A percentile compares a stretch with the other conserved stretches of the same genome.
phyloP scores from a whole-genome alignment of 2,888 invertebrate genomes.

The Sylvicola fuscatus region DNA sequence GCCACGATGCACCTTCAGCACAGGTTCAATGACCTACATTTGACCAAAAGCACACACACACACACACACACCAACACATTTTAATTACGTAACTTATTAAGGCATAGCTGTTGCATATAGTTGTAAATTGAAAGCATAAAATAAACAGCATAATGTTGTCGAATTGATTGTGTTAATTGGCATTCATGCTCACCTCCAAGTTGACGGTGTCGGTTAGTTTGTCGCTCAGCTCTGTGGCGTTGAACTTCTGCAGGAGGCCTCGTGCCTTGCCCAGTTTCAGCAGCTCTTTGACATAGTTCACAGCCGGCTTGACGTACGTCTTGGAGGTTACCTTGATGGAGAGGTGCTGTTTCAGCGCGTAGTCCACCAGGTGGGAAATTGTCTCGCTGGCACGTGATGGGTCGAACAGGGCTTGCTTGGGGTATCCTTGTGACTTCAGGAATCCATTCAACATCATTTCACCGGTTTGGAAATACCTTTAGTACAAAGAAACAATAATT shows the following conservation, averaged over 20 bases:
- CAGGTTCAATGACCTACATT: slow-evolving; percentile 46
- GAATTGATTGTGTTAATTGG: too few relatives aligned
- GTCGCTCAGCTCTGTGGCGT: slow-evolving; percentile 51
- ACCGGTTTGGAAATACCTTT: slow-evolving; percentile 43
- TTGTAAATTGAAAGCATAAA: too few relatives aligned
- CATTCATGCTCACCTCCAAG: slow-evolving; percentile 37
- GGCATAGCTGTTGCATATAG: too few relatives aligned
- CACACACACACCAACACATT: too few relatives aligned
- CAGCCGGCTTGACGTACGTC: slow-evolving; percentile 53
- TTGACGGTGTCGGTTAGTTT: slow-evolving; percentile 61
- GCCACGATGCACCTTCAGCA: slow-evolving; percentile 62
- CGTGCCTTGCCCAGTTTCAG: slow-evolving; percentile 47
- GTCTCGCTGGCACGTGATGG: slow-evolving; percentile 46
- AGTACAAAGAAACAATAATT: slow-evolving; percentile 10
- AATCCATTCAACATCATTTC: slow-evolving; percentile 56
- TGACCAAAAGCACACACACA: background rate
- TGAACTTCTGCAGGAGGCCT: slow-evolving; percentile 40
- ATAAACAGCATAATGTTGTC: too few relatives aligned
- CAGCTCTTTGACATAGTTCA: slow-evolving; percentile 50
- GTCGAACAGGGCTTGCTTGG: slow-evolving; percentile 48
- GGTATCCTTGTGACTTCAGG: slow-evolving; percentile 53
- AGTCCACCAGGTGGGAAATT: slow-evolving; percentile 44
- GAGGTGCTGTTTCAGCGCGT: slow-evolving; percentile 44
- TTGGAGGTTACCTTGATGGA: slow-evolving; percentile 49
- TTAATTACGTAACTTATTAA: too few relatives aligned